Base-by-base conservation (phyloP, 2,797 vertebrate genomes). In the Gymnocypris eckloni region DNA sequence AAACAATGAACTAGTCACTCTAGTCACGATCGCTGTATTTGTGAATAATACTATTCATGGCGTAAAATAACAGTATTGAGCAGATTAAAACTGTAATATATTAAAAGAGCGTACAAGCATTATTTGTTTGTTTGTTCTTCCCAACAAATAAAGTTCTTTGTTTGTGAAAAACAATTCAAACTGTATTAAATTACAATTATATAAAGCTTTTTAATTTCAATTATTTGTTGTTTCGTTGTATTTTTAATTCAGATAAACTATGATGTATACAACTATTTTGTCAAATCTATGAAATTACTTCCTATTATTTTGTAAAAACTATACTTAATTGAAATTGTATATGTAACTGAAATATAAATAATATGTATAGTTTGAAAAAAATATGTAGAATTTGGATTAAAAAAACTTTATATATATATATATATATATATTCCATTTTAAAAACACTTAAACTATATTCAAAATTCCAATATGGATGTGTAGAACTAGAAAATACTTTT, bases 1-100 rank as follows among this genome's bases (percentile, higher is more conserved):
- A 86, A 89, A 83, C 81, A 87, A 87, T 87, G 82, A 86, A 69
- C 78, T 20, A 45, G 12, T 79, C 72, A 33, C 54, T 78, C 59
- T 83, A 61, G 70, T 61, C 11, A 61, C 64, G 10, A 84, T 76
- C 59, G 25, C 81, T 71, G 64, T 80, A 43, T 87, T 79, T 80
- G 56, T 83, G 56, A 28, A 43, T 41, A 39, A 48, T n/a, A 54
- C 28, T 76, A 73, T 54, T 83, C 67, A 56, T 76, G 59, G 37
- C 39, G 59, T 86, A 72, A 86, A 80, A 85, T 67, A 25, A 28
- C 5, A 54, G 72, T 54, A 20, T 77, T 2, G 18, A 39, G 75
- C 52, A 41, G 33, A 76, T 50, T 37, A 37, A 64, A 33, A 73
- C 41, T 43, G 13, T 15, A 48, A n/a, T 78, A 48, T 11, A 22